A percentile compares a stretch with the other conserved stretches of the same genome.
These are phyloP conservation scores for Heliconius hewitsoni DNA, from an alignment of 1,140 invertebrate genomes.

Conservation along the genomic window DNA sequence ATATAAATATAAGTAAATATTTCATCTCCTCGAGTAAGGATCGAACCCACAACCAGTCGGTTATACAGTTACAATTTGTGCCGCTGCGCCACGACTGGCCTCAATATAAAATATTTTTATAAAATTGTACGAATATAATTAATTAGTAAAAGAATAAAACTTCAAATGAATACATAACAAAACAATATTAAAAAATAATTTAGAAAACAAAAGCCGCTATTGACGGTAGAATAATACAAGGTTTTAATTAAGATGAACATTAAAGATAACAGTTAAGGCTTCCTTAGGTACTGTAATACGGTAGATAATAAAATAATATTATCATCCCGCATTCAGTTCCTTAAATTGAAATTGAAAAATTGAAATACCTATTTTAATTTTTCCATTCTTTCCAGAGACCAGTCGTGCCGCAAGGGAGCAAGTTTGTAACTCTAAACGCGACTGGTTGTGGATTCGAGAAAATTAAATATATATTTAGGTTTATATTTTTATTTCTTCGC, in stretches of 20 bases:
- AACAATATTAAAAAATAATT: not conserved
- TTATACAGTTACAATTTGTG: too few relatives aligned
- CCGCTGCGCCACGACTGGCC: too few relatives aligned
- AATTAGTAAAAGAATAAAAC: not conserved
- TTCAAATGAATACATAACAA: not conserved
- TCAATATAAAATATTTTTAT: not conserved
- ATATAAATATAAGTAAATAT: too few relatives aligned
- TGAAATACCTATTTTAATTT: not conserved
- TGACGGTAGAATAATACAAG: not conserved
- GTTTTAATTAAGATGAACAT: slow-evolving; percentile 6
- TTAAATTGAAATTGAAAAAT: not conserved
- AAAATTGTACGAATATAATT: not conserved
- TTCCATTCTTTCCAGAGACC: not conserved
- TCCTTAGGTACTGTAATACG: slow-evolving; percentile 1
- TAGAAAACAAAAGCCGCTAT: not conserved
- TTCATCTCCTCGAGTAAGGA: too few relatives aligned
- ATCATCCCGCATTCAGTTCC: not conserved
- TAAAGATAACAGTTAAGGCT: slow-evolving; percentile 13
- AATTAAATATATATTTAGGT: too few relatives aligned
- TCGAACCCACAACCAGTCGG: too few relatives aligned
- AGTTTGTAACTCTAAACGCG: too few relatives aligned
- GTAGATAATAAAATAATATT: slow-evolving; percentile 13
- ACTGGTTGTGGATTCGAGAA: too few relatives aligned
- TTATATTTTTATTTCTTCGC: too few relatives aligned
- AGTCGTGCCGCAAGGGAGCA: not conserved